These are phyloP conservation scores for Philopedon plagiatum DNA, from an alignment of 2,888 invertebrate species.

Conservation along the genomic window DNA sequence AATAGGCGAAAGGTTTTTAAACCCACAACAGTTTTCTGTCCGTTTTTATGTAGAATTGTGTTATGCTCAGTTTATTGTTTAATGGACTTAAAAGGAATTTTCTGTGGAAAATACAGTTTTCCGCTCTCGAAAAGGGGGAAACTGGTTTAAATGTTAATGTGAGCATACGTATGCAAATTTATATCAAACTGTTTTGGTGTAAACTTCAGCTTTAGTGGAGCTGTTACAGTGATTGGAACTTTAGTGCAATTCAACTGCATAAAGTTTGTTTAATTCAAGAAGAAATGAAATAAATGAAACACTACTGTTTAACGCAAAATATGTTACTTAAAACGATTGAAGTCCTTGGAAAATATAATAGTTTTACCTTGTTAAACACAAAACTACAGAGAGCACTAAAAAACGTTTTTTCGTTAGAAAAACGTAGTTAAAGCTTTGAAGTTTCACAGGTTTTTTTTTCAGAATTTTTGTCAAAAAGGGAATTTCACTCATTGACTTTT, in stretches of 20 bases:
- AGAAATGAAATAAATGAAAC: neutral
- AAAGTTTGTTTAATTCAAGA: constrained; percentile 10
- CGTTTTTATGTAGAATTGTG: constrained; percentile 6
- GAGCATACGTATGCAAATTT: constrained; percentile 30
- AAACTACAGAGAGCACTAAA: too few species aligned
- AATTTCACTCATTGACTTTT: too few species aligned
- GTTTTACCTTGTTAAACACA: too few species aligned
- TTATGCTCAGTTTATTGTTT: constrained; percentile 7
- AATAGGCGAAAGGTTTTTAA: neutral
- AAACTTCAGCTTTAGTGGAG: constrained; percentile 7
- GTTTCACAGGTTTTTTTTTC: too few species aligned
- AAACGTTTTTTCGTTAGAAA: too few species aligned
- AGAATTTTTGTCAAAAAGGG: too few species aligned
- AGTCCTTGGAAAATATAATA: too few species aligned
- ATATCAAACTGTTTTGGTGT: constrained; percentile 32
- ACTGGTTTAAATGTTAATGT: constrained; percentile 32
- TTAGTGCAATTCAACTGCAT: constrained; percentile 17
- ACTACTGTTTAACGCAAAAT: too few species aligned
- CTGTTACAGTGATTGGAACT: constrained; percentile 23
- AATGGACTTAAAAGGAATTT: constrained; percentile 23
- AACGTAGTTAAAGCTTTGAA: too few species aligned
- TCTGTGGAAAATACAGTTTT: constrained; percentile 10
- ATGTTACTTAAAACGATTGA: too few species aligned
- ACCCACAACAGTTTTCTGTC: neutral
- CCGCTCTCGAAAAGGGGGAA: constrained; percentile 12